These are phyloP conservation scores for Riparia riparia DNA, from an alignment of 2,113 vertebrate genomes.

Conservation along the genomic window DNA sequence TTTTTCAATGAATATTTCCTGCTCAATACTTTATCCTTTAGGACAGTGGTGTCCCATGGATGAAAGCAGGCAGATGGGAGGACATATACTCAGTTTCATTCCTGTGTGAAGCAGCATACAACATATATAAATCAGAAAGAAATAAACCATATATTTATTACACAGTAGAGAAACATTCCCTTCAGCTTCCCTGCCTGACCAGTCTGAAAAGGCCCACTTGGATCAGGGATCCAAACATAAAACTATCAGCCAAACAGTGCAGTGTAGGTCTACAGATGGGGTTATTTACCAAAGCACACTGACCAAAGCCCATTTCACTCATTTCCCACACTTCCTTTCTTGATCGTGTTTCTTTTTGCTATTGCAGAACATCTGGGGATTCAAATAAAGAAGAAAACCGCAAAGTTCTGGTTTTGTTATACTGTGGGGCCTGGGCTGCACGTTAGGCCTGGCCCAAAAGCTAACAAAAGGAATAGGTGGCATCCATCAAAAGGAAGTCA, in stretches of 20 bases:
- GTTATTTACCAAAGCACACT: not conserved
- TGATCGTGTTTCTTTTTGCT: not conserved
- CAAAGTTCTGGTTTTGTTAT: constrained; percentile 31
- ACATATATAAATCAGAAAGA: not conserved
- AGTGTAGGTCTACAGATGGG: not conserved
- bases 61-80: not conserved
- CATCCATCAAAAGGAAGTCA: constrained; percentile 60
- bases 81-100: not conserved
- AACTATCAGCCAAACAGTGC: not conserved
- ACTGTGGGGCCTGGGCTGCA: not conserved
- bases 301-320: not conserved
- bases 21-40: not conserved
- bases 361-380: not conserved
- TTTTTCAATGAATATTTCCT: not conserved
- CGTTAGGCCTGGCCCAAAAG: not conserved
- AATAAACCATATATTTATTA: not conserved
- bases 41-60: not conserved
- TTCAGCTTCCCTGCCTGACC: not conserved
- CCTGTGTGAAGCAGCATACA: not conserved
- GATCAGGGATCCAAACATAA: not conserved
- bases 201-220: not conserved
- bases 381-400: not conserved
- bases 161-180: not conserved
- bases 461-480: constrained; percentile 65
- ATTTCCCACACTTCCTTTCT: not conserved